Percentiles rank a stretch among this genome's conserved stretches.
These are phyloP conservation scores for Halcyon badia DNA, from an alignment of 2,797 vertebrate genomes.

Conservation along the genomic window DNA sequence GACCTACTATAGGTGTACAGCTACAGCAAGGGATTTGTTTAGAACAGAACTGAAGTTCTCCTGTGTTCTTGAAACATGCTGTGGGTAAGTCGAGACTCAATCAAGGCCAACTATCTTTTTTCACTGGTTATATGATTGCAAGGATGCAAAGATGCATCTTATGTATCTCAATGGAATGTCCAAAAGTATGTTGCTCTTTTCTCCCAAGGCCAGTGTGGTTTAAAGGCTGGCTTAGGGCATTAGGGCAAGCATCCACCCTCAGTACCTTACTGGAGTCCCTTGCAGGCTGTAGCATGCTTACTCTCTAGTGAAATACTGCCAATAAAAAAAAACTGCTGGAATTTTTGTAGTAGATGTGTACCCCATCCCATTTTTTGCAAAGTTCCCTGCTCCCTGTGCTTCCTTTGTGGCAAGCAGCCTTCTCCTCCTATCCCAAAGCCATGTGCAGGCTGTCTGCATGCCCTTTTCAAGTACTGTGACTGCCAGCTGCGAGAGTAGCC, in stretches of 20 bases:
- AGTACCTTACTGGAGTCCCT: neutral
- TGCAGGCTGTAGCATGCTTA: neutral
- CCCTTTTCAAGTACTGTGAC: neutral
- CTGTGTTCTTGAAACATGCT: neutral
- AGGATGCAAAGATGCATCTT: neutral
- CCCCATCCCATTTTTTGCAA: neutral
- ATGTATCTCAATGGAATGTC: neutral
- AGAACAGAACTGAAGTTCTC: neutral
- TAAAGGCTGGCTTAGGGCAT: neutral
- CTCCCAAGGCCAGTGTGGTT: neutral
- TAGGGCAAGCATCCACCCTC: neutral
- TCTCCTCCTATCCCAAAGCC: neutral
- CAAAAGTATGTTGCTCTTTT: neutral
- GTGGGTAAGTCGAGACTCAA: neutral
- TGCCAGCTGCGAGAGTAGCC: neutral
- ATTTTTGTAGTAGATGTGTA: neutral
- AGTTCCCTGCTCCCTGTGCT: neutral
- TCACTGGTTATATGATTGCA: neutral
- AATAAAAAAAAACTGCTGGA: neutral
- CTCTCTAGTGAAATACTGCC: neutral
- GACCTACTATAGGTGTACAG: neutral
- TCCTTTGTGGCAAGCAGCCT: neutral
- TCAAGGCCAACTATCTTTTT: neutral
- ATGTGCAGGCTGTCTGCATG: neutral
- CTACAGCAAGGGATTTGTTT: neutral